A percentile compares a stretch with the other conserved stretches of the same genome.
phyloP scores from a whole-genome alignment of 1,140 invertebrate genomes.

The Pogonomyrmex californicus region DNA sequence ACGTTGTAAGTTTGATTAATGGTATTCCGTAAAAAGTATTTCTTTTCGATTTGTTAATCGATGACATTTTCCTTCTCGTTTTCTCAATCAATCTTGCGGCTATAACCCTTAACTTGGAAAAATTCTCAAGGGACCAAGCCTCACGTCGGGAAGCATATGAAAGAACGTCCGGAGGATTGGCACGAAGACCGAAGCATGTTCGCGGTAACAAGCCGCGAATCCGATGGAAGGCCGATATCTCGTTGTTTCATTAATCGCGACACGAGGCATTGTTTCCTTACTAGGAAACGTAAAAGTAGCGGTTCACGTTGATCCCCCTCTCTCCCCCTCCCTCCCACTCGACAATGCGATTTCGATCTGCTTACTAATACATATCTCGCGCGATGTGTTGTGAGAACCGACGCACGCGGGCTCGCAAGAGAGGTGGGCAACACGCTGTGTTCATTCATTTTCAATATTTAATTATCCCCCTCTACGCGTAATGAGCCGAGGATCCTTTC shows the following conservation, averaged over 20 bases:
- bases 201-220: slow-evolving; percentile 47
- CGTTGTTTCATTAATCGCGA: slow-evolving; percentile 69
- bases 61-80: neutral
- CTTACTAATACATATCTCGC: slow-evolving; percentile 37
- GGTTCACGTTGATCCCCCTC: slow-evolving; percentile 18
- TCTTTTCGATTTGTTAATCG: neutral
- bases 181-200: slow-evolving; percentile 10
- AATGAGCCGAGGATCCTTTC: slow-evolving; percentile 22
- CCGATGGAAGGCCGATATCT: slow-evolving; percentile 25
- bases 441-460: slow-evolving; percentile 49
- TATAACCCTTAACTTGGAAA: slow-evolving; percentile 10
- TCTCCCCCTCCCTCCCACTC: neutral
- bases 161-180: neutral
- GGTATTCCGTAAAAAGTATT: slow-evolving; percentile 26
- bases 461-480: slow-evolving; percentile 16
- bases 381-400: slow-evolving; percentile 31
- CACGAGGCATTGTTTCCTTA: slow-evolving; percentile 72
- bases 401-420: neutral
- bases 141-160: neutral
- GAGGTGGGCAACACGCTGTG: neutral
- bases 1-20: slow-evolving; percentile 40
- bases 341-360: slow-evolving; percentile 51
- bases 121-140: slow-evolving; percentile 8
- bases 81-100: slow-evolving; percentile 3
- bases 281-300: slow-evolving; percentile 56